phyloP scores from a whole-genome alignment of 2,888 invertebrate genomes.

The Hedya salicella region DNA sequence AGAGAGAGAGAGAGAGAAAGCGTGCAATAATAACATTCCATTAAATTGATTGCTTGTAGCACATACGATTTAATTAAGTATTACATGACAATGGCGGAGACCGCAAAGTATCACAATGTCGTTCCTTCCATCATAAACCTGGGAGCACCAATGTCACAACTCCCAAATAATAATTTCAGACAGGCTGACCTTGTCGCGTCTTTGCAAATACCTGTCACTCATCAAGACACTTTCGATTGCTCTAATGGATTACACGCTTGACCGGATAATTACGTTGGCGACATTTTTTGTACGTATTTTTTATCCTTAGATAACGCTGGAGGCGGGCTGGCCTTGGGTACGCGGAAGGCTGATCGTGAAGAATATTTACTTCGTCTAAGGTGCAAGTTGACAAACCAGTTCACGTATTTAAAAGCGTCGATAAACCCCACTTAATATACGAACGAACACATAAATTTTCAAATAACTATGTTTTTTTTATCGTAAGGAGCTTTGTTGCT shows the following conservation, averaged over 20 bases:
- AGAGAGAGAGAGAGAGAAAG: too few species aligned
- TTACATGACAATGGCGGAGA: too few species aligned
- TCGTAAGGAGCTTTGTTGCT: neutral
- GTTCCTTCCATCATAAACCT: neutral
- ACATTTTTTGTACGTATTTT: conserved; percentile 51
- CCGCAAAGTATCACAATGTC: neutral
- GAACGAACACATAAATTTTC: conserved; percentile 1
- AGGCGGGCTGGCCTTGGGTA: conserved; percentile 64
- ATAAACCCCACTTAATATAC: conserved; percentile 13
- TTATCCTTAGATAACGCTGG: conserved; percentile 50
- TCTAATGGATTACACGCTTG: conserved; percentile 52
- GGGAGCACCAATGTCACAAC: conserved; percentile 23
- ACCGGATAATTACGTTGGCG: conserved; percentile 55
- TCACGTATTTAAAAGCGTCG: conserved; percentile 24
- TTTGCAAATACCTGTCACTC: conserved; percentile 59
- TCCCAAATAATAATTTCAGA: conserved; percentile 55
- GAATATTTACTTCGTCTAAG: conserved; percentile 57
- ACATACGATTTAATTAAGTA: too few species aligned
- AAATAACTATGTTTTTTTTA: neutral
- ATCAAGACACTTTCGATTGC: conserved; percentile 47
- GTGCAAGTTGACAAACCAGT: conserved; percentile 42
- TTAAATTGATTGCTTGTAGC: neutral
- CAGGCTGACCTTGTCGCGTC: conserved; percentile 66
- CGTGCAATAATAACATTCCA: too few species aligned
- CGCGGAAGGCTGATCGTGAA: conserved; percentile 66